Base-by-base conservation (phyloP, 53 echinoderm and acorn worm species). In the Temnopleurus reevesii region DNA sequence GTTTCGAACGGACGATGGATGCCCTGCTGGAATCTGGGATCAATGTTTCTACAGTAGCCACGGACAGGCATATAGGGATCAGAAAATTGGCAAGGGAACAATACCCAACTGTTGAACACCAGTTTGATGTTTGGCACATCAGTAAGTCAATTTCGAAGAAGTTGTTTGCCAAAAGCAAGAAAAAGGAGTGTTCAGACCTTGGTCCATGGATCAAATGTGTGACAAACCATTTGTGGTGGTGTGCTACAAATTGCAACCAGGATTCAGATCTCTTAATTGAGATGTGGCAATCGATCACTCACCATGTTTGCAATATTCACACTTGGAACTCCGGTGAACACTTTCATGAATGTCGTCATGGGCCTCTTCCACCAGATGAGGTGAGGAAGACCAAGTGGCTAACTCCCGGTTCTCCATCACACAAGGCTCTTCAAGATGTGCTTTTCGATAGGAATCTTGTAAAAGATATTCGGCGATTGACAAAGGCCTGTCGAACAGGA, bases 51-150 rank as follows among this genome's bases (percentile, higher is more conserved):
- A 27, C 77, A 31, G 77, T 91, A 21, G 91, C 89, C 4, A 91
- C 91, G 21, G 81, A 88, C 61, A 38, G 91, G 15, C 91, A 91
- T 31, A 55, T 61, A 2, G 79, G 91, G 8, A 91, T 91, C 2
- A 46, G 81, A 8, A 92, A 89, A 30, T 30, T 91, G 2, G 29
- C 84, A 9, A 55, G 84, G 27, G 63, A 61, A 2, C 41, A 66
- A 25, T 84, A 81, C 33, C 61, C 89, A 0, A 8, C 81, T 8
- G 43, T 89, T 2, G 71, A 29, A 18, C 92, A 92, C 46, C 89
- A 89, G 35, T 92, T 81, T 27, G 82, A 92, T 89, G 92, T 92
- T 5, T 92, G 81, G 92, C 89, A 92, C 41, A 38, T 92, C 9
- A 34, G 17, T 8, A 92, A 91, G 28, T 79, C 81, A 0, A 13